Percentiles rank a stretch among this genome's conserved stretches.
phyloP scores from a whole-genome alignment of 2,113 vertebrate species.

The Egretta garzetta region DNA sequence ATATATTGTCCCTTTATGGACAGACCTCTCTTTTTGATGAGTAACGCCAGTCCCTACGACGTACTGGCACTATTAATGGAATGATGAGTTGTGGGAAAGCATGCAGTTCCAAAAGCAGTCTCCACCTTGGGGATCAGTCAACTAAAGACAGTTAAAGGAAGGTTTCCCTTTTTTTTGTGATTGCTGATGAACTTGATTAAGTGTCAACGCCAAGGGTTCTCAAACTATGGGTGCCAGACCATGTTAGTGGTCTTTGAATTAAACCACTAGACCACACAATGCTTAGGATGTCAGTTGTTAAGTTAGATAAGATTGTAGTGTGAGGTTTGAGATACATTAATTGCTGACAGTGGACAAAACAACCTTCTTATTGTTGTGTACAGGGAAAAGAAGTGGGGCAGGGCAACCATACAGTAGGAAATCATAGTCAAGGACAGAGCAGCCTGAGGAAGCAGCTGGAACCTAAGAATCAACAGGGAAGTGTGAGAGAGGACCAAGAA shows the following conservation, averaged over 20 bases:
- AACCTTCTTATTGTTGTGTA: neutral
- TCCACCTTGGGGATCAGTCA: neutral
- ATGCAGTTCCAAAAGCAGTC: neutral
- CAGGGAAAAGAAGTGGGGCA: neutral
- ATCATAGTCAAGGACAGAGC: neutral
- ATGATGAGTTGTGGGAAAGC: neutral
- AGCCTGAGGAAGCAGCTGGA: neutral
- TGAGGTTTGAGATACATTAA: neutral
- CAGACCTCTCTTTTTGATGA: neutral
- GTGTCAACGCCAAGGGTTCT: neutral
- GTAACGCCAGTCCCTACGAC: fast-evolving
- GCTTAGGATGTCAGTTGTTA: neutral
- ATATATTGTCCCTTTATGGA: neutral
- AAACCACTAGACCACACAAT: neutral
- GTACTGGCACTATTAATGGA: neutral
- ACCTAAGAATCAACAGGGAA: neutral
- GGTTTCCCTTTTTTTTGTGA: neutral
- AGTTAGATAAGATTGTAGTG: neutral
- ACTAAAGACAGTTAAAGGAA: neutral
- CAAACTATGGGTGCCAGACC: neutral
- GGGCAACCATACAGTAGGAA: neutral
- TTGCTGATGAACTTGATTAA: neutral
- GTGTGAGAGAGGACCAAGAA: neutral
- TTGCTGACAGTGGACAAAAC: neutral
- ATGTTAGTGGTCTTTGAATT: neutral